Evolutionary conservation across 2,797 vertebrate genomes (phyloP), one percentile per base, ranked within the genome.

Genomic region (Lagocephalus sceleratus): DNA sequence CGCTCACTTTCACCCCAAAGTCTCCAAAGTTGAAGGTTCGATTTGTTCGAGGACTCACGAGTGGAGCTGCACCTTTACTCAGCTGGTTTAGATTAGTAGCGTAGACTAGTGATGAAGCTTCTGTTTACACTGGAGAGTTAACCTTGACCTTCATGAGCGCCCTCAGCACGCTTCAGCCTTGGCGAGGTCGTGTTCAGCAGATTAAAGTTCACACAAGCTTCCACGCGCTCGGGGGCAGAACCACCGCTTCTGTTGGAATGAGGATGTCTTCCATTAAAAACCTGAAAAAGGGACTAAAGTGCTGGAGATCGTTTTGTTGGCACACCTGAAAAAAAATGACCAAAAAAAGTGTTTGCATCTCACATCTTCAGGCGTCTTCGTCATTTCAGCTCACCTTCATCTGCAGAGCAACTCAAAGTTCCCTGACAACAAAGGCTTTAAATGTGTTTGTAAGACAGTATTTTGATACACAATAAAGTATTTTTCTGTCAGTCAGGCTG

Each of bases 381-480:
- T 54, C 51, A 63, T 50, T 54, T 59, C 48, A 55, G 68, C 76
- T 83, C 2, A 77, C 73, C 77, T 71, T 85, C 60, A 75, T 79
- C 76, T 86, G 71, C 71, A 60, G 69, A 88, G 82, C 68, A 67
- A 47, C 39, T 67, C 74, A 73, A 76, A 43, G 75, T 79, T 73
- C 88, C 70, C 65, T 66, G 70, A 56, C 2, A 63, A 71, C 73
- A 76, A 78, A 73, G 61, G 72, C 76, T 84, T 84, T 86, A 74
- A 78, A 86, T 72, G 73, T 84, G 82, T 87, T 90, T 89, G 80
- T 87, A 85, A 83, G 85, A 87, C 85, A 88, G 88, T 92, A 89
- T 92, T 92, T 92, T 92, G 88, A 91, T 91, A 90, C 78, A 84
- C 89, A 92, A 91, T 92, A 92, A 92, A 92, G 75, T 90, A 87